Conservation (phyloP, 1,140 invertebrate species). For the Armadillidium nasatum region DNA sequence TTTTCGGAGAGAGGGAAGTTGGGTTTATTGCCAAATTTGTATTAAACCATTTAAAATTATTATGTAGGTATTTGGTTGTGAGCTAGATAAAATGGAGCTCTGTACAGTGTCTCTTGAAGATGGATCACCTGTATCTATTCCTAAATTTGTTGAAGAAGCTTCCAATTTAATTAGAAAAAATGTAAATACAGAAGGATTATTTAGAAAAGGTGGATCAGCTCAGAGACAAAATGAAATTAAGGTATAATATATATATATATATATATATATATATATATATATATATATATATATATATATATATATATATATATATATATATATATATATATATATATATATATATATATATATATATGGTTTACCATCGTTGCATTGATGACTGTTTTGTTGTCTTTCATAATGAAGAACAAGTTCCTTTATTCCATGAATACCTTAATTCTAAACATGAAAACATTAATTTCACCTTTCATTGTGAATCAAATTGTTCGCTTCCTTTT, state of each 20-base stretch:
- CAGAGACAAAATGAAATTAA: constrained; percentile 5
- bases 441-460: no score
- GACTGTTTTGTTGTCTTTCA: no score
- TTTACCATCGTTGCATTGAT: no score
- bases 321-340: background rate
- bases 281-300: background rate
- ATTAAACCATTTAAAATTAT: no score
- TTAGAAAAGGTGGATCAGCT: background rate
- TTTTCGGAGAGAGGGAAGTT: no score
- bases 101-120: background rate
- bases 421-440: no score
- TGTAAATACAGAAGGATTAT: background rate
- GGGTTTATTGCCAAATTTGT: no score
- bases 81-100: background rate
- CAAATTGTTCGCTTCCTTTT: no score
- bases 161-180: background rate
- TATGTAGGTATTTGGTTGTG: background rate
- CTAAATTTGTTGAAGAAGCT: background rate
- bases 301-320: background rate
- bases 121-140: background rate
- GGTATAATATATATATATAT: background rate
- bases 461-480: no score
- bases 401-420: no score
- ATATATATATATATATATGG: no score
- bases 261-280: background rate